Conservation (phyloP, 2,113 vertebrate species). For the Lanius ludovicianus region DNA sequence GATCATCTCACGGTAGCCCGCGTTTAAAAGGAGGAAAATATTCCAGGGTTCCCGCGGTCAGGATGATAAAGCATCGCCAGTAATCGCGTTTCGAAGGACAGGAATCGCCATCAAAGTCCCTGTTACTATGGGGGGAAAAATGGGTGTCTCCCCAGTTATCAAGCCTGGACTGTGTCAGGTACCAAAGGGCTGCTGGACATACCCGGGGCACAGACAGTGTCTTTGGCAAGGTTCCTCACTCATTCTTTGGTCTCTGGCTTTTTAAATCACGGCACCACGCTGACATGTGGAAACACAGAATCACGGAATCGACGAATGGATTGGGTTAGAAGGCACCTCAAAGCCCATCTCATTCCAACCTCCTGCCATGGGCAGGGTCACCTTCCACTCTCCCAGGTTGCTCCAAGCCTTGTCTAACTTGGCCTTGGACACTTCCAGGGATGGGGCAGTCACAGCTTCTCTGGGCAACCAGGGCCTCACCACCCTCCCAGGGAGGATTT, state of each 20-base stretch:
- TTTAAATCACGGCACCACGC: neutral
- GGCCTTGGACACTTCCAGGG: neutral
- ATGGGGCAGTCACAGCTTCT: neutral
- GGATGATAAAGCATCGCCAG: neutral
- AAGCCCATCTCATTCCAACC: neutral
- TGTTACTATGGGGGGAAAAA: neutral
- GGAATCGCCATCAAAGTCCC: neutral
- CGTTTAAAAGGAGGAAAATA: fast-evolving
- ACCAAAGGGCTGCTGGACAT: fast-evolving
- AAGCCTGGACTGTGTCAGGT: neutral
- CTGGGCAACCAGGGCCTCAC: neutral
- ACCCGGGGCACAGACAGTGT: neutral
- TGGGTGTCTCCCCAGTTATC: neutral
- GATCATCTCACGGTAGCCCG: fast-evolving
- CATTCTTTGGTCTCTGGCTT: neutral
- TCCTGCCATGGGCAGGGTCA: neutral
- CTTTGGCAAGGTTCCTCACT: neutral
- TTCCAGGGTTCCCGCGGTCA: neutral
- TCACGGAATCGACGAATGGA: neutral
- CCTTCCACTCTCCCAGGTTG: fast-evolving
- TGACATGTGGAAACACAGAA: neutral
- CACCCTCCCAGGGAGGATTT: neutral
- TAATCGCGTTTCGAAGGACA: neutral
- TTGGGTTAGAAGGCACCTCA: neutral
- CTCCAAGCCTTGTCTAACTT: neutral